phyloP scores from a whole-genome alignment of 92 coral and sea anemone genomes.

The Diadumene lineata region DNA sequence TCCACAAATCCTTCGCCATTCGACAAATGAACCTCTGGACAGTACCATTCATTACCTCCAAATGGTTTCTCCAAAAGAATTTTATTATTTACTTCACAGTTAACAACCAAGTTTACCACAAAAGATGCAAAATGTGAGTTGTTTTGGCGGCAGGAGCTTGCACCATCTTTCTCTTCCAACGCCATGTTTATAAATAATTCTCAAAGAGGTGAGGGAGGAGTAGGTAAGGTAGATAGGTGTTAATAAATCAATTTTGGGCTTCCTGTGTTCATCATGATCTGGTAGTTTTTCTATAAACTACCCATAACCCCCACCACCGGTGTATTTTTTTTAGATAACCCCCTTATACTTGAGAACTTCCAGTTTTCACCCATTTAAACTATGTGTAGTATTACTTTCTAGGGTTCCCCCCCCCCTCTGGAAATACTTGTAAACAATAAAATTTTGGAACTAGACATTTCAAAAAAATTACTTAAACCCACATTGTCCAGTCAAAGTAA shows the following conservation, averaged over 20 bases:
- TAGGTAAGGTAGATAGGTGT: not conserved
- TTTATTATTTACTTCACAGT: constrained; percentile 33
- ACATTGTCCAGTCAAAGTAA: too few relatives aligned
- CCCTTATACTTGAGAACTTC: too few relatives aligned
- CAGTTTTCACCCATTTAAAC: too few relatives aligned
- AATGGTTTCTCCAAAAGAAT: constrained; percentile 52
- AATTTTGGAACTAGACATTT: too few relatives aligned
- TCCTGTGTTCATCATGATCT: too few relatives aligned
- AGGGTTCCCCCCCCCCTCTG: too few relatives aligned
- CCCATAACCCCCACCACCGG: too few relatives aligned
- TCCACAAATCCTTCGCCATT: constrained; percentile 48
- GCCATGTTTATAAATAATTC: constrained; percentile 38
- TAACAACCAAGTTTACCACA: constrained; percentile 43
- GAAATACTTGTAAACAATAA: too few relatives aligned
- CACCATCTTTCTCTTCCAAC: constrained; percentile 8
- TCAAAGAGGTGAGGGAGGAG: constrained; percentile 14
- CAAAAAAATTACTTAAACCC: too few relatives aligned
- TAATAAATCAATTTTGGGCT: not conserved
- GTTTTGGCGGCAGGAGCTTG: not conserved
- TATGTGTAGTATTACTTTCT: too few relatives aligned
- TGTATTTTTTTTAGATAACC: too few relatives aligned
- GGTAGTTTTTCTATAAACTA: too few relatives aligned
- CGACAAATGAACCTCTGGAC: constrained; percentile 43
- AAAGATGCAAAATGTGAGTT: constrained; percentile 4
- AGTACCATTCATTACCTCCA: constrained; percentile 46